Evolutionary conservation across 2,888 invertebrate species (phyloP).

Genomic region (Polydrusus pterygomalis): DNA sequence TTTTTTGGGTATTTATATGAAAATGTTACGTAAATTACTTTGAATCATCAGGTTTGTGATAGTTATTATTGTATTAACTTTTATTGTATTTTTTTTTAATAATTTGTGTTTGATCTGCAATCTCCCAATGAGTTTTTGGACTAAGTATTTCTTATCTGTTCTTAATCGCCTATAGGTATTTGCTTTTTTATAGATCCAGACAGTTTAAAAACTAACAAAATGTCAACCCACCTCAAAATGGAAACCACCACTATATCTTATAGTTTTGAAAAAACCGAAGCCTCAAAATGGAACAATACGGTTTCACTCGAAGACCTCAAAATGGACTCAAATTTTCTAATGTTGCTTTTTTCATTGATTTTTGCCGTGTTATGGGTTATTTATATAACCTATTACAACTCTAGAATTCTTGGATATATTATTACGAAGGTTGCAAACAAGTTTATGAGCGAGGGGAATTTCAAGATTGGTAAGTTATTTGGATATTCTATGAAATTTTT

Average conservation of each 20-base stretch:
- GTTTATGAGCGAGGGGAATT: conserved; percentile 88
- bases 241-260: conserved; percentile 55
- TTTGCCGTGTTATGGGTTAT: conserved; percentile 93
- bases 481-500: no score
- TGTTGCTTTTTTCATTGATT: conserved; percentile 86
- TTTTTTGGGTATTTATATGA: neutral
- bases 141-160: no score
- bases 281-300: conserved; percentile 63
- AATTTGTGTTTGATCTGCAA: no score
- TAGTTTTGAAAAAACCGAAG: conserved; percentile 60
- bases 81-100: neutral
- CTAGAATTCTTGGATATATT: conserved; percentile 91
- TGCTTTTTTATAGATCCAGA: neutral
- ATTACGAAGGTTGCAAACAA: conserved; percentile 91
- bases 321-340: conserved; percentile 85
- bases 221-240: conserved; percentile 13
- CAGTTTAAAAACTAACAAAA: neutral
- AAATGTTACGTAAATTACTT: conserved; percentile 1
- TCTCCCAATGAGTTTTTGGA: no score
- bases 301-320: conserved; percentile 78
- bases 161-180: no score
- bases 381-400: conserved; percentile 96
- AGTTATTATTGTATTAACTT: no score
- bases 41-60: neutral
- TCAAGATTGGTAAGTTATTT: conserved; percentile 84